Percentiles rank a stretch among this genome's conserved stretches.
phyloP scores from a whole-genome alignment of 2,888 invertebrate species.

The Tetanocera ferruginea region DNA sequence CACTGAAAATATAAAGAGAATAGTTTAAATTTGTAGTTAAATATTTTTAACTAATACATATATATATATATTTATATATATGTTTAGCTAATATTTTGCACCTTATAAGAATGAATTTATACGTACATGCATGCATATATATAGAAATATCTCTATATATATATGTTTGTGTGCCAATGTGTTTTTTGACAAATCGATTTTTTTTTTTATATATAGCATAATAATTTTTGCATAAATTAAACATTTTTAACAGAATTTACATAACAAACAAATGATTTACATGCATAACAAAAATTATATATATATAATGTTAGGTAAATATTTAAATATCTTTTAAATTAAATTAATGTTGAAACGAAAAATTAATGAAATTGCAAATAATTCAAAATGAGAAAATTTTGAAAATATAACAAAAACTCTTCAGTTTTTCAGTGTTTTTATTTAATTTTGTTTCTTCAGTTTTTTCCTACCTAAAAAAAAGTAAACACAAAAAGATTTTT shows the following conservation, averaged over 20 bases:
- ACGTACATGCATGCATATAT: neutral
- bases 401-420: too few relatives aligned
- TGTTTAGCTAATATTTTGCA: neutral
- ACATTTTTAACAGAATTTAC: neutral
- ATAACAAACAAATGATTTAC: too few relatives aligned
- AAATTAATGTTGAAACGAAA: too few relatives aligned
- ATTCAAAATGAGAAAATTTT: too few relatives aligned
- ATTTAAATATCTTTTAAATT: too few relatives aligned
- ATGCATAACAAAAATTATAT: too few relatives aligned
- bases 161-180: neutral
- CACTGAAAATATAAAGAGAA: neutral
- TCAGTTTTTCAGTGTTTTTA: too few relatives aligned
- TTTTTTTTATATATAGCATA: neutral
- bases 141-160: neutral
- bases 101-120: neutral
- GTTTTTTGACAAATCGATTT: slow-evolving; percentile 13
- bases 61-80: neutral
- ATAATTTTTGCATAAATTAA: neutral
- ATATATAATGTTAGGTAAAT: too few relatives aligned
- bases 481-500: too few relatives aligned
- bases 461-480: too few relatives aligned
- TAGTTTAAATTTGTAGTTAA: slow-evolving; percentile 10
- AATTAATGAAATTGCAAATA: too few relatives aligned
- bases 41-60: neutral
- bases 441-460: too few relatives aligned